Conservation (phyloP, 2,888 invertebrate genomes). For the Megaustenia siamemsis region DNA sequence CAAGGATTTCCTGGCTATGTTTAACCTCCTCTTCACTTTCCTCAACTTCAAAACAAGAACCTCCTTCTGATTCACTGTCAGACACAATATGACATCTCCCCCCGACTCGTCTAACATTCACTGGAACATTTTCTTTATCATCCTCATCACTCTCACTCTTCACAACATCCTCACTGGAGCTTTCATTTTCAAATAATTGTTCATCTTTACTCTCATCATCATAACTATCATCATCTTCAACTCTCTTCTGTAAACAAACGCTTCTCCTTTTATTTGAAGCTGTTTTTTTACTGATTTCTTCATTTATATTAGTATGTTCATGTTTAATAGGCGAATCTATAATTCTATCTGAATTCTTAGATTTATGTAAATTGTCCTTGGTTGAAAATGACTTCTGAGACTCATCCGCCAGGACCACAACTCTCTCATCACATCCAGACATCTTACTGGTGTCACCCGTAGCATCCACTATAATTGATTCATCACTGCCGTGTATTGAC, state of each 20-base stretch:
- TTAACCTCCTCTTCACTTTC: slow-evolving; percentile 48
- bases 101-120: neutral
- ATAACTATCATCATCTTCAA: slow-evolving; percentile 2
- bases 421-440: neutral
- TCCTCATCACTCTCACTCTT: slow-evolving; percentile 53
- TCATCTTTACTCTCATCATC: slow-evolving; percentile 19
- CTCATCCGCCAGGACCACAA: neutral
- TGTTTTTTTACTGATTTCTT: neutral
- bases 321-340: neutral
- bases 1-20: too few relatives aligned
- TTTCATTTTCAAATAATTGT: neutral
- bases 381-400: neutral
- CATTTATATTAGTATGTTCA: too few relatives aligned
- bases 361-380: neutral
- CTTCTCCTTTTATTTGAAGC: slow-evolving; percentile 39
- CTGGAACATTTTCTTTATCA: slow-evolving; percentile 43
- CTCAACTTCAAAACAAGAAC: slow-evolving; percentile 38
- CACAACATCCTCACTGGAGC: slow-evolving; percentile 1
- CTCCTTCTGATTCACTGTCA: slow-evolving; percentile 35
- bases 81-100: slow-evolving; percentile 36
- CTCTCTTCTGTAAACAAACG: slow-evolving; percentile 33
- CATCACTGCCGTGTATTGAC: neutral
- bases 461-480: neutral
- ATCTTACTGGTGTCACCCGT: too few relatives aligned
- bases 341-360: neutral